These are phyloP conservation scores for Beroe forskalii DNA, from an alignment of 37 sponge, comb jelly and placozoan species.

Conservation along the genomic window DNA sequence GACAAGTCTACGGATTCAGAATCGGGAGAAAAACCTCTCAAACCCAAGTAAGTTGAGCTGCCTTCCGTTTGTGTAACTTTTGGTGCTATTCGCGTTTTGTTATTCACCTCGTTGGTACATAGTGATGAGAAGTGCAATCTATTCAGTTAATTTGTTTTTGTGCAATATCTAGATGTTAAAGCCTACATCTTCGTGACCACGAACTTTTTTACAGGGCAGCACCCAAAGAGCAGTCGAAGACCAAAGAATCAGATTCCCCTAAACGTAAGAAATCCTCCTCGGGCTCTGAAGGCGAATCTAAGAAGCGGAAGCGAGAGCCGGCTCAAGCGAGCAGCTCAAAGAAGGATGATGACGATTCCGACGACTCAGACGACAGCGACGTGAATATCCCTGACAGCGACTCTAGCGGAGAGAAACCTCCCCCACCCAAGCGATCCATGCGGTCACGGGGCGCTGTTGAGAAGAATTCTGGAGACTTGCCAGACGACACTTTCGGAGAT, in stretches of 20 bases:
- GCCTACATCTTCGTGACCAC: too few species aligned
- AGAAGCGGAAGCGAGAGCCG: conserved; percentile 39
- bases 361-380: conserved; percentile 45
- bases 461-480: neutral
- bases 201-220: too few species aligned
- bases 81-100: too few species aligned
- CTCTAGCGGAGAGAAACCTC: neutral
- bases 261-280: too few species aligned
- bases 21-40: conserved; percentile 12
- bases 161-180: too few species aligned
- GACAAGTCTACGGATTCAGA: conserved; percentile 35
- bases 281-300: neutral
- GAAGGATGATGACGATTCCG: neutral
- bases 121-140: too few species aligned
- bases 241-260: too few species aligned
- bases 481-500: conserved; percentile 54
- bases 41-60: conserved; percentile 17
- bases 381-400: conserved; percentile 13
- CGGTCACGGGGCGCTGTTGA: neutral
- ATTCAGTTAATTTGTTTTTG: too few species aligned
- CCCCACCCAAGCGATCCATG: conserved; percentile 46
- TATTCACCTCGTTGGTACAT: too few species aligned
- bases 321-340: neutral
- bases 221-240: too few species aligned
- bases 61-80: too few species aligned